Evolutionary conservation across 2,797 vertebrate species (phyloP), one percentile per base, ranked within the genome.

Genomic region (Synaphobranchus kaupii): DNA sequence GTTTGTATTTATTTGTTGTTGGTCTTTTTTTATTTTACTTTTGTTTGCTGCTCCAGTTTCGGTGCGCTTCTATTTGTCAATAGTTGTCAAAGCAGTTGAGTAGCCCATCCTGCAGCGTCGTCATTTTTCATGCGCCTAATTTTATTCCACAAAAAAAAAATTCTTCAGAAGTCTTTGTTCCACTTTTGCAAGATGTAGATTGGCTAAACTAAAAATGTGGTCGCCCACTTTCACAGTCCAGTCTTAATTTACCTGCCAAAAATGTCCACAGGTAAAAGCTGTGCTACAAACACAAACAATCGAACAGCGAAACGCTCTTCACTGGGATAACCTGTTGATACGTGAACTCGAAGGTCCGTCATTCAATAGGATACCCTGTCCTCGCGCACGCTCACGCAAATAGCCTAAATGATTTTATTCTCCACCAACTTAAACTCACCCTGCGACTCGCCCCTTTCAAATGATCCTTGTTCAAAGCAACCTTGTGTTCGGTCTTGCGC

Each of bases 261-360:
- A 7, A 22, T 4, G 6, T 39, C 4, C 15, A 20, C n/a, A 56
- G 48, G 52, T 83, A 52, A 54, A 83, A 15, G n/a, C 52, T n/a
- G 81, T n/a, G 50, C 81, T 83, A 10, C 13, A 83, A 83, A 83
- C 52, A 54, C 39, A 83, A 83, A 83, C 52, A 54, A 17, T 82
- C 1, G 22, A 12, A 17, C 44, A 83, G 52, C 22, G 13, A 15
- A 31, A n/a, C 48, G 13, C 3, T 15, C 48, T 28, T 50, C 50
- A 56, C 15, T 63, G 17, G 56, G 10, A 58, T 63, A 31, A 52
- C 52, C 81, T 83, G 76, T 80, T 80, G 76, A 80, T 80, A 22
- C 76, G 44, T 48, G 76, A 22, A 76, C 17, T 31, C 15, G 12
- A 76, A 76, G 71, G 34, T 34, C 71, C 34, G 71, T 39, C 71